phyloP scores from a whole-genome alignment of 2,888 invertebrate species.

The Eupithecia inturbata region DNA sequence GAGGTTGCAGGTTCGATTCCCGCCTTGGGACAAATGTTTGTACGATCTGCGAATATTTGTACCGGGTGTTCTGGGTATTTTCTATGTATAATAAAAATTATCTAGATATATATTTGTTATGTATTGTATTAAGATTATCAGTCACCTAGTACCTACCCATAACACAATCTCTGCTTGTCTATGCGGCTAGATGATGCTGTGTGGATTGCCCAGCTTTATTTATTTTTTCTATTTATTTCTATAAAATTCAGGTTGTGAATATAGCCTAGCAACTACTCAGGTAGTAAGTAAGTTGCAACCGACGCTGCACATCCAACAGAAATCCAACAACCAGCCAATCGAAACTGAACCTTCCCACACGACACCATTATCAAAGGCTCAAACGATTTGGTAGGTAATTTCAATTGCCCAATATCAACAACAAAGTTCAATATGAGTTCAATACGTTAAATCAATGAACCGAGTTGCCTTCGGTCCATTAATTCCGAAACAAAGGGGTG shows the following conservation, averaged over 20 bases:
- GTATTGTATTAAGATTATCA: too few species aligned
- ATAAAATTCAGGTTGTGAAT: not conserved
- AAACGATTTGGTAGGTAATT: slow-evolving; percentile 10
- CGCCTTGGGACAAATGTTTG: too few species aligned
- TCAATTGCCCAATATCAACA: slow-evolving; percentile 21
- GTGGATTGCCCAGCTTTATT: too few species aligned
- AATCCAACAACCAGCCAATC: not conserved
- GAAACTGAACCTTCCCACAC: not conserved
- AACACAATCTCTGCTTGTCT: too few species aligned
- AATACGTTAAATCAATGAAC: slow-evolving; percentile 49
- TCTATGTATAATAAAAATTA: too few species aligned
- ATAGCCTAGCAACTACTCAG: not conserved
- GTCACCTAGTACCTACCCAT: too few species aligned
- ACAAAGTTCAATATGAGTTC: slow-evolving; percentile 25
- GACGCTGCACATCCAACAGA: not conserved
- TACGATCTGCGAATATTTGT: too few species aligned
- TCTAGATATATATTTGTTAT: too few species aligned
- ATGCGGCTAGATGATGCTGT: too few species aligned
- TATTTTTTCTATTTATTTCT: not conserved
- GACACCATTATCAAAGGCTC: not conserved
- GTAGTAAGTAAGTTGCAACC: not conserved
- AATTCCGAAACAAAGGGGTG: slow-evolving; percentile 55
- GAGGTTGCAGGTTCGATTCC: too few species aligned
- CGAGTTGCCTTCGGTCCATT: slow-evolving; percentile 54
- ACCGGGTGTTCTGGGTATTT: too few species aligned